Evolutionary conservation across 35 echinoderm and acorn worm species (phyloP).

Genomic region (Ptychodera flava): DNA sequence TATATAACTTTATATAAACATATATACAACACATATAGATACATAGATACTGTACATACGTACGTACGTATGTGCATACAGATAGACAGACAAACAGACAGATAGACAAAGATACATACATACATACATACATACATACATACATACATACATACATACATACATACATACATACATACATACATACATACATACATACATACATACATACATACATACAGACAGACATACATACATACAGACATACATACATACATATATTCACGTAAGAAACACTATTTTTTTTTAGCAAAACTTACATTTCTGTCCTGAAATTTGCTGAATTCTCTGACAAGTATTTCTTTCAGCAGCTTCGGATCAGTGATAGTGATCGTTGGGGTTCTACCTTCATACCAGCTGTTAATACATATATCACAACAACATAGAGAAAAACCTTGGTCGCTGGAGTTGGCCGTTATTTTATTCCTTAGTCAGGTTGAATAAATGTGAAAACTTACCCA

Average conservation of each 20-base stretch:
- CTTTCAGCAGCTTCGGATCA: neutral
- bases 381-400: neutral
- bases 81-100: neutral
- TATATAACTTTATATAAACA: neutral
- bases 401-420: too few species aligned
- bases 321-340: neutral
- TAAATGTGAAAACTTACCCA: too few species aligned
- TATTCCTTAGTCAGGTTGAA: too few species aligned
- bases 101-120: neutral
- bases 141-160: neutral
- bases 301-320: neutral
- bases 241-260: neutral
- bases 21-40: neutral
- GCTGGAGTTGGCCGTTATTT: too few species aligned
- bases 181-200: neutral
- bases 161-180: constrained; percentile 2
- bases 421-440: too few species aligned
- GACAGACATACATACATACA: neutral
- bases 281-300: neutral
- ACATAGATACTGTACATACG: neutral
- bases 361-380: neutral
- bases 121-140: constrained; percentile 2
- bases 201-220: neutral
- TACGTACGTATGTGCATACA: too few species aligned
- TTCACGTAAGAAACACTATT: neutral